Evolutionary conservation across 2,797 vertebrate genomes (phyloP).

Genomic region (Sparidentex hasta): DNA sequence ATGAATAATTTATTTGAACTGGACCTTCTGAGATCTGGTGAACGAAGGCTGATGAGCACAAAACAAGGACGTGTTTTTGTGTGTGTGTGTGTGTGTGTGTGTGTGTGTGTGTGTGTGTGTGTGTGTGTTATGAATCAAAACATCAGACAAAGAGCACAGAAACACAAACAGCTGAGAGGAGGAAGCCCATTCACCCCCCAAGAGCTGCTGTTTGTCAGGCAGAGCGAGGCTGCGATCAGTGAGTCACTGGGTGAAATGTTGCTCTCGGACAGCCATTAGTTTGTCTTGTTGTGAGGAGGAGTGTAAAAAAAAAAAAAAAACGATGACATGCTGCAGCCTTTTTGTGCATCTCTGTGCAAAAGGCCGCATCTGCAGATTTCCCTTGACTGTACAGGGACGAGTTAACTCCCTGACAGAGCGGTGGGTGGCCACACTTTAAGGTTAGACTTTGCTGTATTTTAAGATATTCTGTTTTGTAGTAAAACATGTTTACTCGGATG

Average conservation of each 20-base stretch:
- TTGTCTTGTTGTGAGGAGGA: conserved; percentile 9
- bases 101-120: too few species aligned
- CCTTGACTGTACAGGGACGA: not conserved
- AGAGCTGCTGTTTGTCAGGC: not conserved
- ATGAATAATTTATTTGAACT: not conserved
- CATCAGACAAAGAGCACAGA: not conserved
- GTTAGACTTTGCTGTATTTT: conserved; percentile 14
- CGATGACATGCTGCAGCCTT: not conserved
- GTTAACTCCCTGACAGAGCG: not conserved
- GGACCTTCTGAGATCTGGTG: not conserved
- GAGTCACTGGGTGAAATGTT: conserved; percentile 14
- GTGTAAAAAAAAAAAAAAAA: conserved; percentile 14
- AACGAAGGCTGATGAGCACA: not conserved
- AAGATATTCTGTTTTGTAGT: conserved; percentile 25
- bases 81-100: too few species aligned
- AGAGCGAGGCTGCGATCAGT: not conserved
- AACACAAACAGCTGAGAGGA: not conserved
- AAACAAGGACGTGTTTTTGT: too few species aligned
- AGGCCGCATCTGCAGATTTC: conserved; percentile 19
- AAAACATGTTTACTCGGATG: conserved; percentile 39
- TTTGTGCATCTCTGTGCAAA: not conserved
- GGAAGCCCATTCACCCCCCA: not conserved
- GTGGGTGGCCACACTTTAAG: not conserved
- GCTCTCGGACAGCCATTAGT: conserved; percentile 7
- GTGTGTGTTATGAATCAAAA: not conserved